Conservation (phyloP, 2,888 invertebrate genomes). For the Cephus spinipes region DNA sequence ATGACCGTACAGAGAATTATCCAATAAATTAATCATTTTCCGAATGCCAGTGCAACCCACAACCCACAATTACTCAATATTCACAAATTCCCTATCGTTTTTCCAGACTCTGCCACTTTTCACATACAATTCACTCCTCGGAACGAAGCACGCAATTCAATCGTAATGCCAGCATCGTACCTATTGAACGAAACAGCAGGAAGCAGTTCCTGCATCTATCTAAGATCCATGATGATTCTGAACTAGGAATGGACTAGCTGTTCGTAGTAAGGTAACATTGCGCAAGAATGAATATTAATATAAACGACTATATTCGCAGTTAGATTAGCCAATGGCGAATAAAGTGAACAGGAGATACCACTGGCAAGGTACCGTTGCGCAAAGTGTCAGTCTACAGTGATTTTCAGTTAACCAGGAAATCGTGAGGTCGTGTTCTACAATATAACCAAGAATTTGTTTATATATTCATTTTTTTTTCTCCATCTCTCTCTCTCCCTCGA, state of each 20-base stretch:
- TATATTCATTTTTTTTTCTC: neutral
- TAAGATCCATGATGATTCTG: neutral
- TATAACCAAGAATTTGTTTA: neutral
- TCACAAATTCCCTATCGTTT: too few relatives aligned
- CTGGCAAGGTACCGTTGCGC: conserved; percentile 25
- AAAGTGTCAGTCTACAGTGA: neutral
- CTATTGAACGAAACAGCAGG: too few relatives aligned
- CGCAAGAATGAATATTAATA: conserved; percentile 47
- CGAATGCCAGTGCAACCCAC: too few relatives aligned
- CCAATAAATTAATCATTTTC: too few relatives aligned
- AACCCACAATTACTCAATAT: too few relatives aligned
- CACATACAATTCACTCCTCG: too few relatives aligned
- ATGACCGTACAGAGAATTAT: too few relatives aligned
- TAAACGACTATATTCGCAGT: conserved; percentile 31
- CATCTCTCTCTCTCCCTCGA: neutral
- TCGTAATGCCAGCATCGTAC: too few relatives aligned
- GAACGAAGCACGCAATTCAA: too few relatives aligned
- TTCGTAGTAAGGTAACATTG: conserved; percentile 23
- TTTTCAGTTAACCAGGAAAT: conserved; percentile 8
- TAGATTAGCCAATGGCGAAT: conserved; percentile 35
- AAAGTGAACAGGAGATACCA: conserved; percentile 16
- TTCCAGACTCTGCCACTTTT: too few relatives aligned
- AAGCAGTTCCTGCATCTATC: neutral
- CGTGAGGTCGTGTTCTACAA: neutral
- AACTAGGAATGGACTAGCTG: neutral